Evolutionary conservation across 23 tunicate genomes (phyloP).

Genomic region (Trididemnum clinides): DNA sequence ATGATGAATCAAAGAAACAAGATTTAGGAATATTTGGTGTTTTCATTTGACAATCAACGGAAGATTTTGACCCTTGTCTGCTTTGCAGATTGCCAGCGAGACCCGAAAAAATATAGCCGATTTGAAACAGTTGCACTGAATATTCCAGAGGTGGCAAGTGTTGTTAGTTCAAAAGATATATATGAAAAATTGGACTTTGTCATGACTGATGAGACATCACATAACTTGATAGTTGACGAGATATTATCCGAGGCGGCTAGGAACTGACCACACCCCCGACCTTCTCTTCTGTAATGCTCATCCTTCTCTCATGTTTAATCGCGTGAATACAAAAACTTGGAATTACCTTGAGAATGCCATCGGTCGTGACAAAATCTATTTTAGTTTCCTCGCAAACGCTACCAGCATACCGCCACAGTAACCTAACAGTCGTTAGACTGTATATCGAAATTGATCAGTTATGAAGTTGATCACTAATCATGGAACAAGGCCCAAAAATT

Average conservation of each 20-base stretch:
- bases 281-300: not conserved
- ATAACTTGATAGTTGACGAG: not conserved
- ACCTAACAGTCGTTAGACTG: not conserved
- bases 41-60: not conserved
- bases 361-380: not conserved
- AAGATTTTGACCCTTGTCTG: not conserved
- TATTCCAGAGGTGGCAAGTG: not conserved
- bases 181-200: not conserved
- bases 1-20: not conserved
- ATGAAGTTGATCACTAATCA: not conserved
- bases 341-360: not conserved
- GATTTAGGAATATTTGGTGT: not conserved
- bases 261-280: not conserved
- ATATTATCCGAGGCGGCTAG: not conserved
- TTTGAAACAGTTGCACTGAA: not conserved
- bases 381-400: not conserved
- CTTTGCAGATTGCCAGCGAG: not conserved
- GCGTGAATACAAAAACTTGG: not conserved
- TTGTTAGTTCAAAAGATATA: not conserved
- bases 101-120: not conserved
- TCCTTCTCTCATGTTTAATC: not conserved
- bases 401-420: not conserved
- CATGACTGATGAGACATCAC: not conserved
- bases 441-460: not conserved
- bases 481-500: no score